A percentile compares a stretch with the other conserved stretches of the same genome.
Evolutionary conservation across 2,113 vertebrate species (phyloP).

Genomic region (Mobula hypostoma): DNA sequence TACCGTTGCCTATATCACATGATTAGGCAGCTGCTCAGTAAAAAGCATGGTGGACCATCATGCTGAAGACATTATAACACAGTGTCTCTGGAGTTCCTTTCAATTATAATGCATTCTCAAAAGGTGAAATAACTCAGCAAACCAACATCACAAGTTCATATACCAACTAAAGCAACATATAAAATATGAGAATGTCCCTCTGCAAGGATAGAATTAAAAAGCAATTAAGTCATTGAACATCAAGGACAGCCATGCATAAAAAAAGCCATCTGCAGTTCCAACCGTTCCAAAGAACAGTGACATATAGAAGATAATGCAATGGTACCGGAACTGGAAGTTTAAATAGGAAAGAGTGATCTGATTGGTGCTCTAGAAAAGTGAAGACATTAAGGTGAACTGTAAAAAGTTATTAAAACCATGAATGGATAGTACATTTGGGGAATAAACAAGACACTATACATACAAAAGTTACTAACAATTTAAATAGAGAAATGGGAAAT

Average conservation of each 20-base stretch:
- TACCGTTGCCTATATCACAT: not conserved
- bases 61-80: not conserved
- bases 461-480: no score
- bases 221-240: no score
- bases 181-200: no score
- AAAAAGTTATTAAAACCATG: not conserved
- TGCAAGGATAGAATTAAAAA: no score
- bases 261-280: not conserved
- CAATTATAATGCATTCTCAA: not conserved
- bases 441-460: no score
- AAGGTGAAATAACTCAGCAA: not conserved
- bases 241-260: no score
- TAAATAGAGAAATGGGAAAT: no score
- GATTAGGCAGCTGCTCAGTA: not conserved
- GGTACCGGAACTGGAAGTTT: not conserved
- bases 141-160: no score
- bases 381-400: not conserved
- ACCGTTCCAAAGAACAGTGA: not conserved
- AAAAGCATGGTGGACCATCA: not conserved
- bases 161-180: no score
- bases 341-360: not conserved
- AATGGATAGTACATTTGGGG: no score
- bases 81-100: not conserved
- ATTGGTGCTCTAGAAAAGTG: not conserved
- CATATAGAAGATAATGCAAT: not conserved